These are phyloP conservation scores for Lophura nycthemera DNA, from an alignment of 2,113 vertebrate genomes.

Conservation along the genomic window DNA sequence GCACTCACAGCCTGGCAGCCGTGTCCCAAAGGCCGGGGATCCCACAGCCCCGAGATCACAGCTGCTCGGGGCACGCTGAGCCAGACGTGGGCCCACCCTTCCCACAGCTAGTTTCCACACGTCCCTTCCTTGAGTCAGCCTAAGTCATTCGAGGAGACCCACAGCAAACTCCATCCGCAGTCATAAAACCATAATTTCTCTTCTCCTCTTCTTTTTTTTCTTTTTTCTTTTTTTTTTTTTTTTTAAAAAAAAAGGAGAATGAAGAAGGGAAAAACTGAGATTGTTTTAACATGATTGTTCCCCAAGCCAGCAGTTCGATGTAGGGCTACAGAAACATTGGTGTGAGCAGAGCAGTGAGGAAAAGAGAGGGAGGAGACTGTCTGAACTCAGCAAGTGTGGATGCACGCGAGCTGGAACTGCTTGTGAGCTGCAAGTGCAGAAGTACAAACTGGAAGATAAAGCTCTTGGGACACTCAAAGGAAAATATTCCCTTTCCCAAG, in stretches of 20 bases:
- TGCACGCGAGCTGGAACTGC: not conserved
- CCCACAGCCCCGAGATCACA: too few relatives aligned
- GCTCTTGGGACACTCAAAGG: not conserved
- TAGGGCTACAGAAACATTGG: not conserved
- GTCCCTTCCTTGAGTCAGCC: conserved; percentile 47
- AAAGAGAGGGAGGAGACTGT: not conserved
- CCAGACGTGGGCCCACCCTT: conserved; percentile 1
- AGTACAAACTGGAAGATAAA: not conserved
- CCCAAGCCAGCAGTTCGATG: not conserved
- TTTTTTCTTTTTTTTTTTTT: too few relatives aligned
- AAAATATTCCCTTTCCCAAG: not conserved
- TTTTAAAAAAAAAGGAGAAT: not conserved
- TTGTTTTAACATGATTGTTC: not conserved
- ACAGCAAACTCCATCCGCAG: not conserved
- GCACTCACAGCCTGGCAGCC: too few relatives aligned
- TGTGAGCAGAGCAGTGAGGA: not conserved
- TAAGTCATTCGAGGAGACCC: not conserved
- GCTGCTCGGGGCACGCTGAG: not conserved
- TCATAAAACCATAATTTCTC: not conserved
- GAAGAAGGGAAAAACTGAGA: not conserved
- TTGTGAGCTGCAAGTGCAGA: not conserved
- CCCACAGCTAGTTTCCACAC: conserved; percentile 12
- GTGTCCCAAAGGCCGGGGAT: not conserved
- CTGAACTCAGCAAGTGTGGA: not conserved
- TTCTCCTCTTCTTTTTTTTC: not conserved